These are phyloP conservation scores for Lichenostomus cassidix DNA, from an alignment of 2,113 vertebrate genomes.

Conservation along the genomic window DNA sequence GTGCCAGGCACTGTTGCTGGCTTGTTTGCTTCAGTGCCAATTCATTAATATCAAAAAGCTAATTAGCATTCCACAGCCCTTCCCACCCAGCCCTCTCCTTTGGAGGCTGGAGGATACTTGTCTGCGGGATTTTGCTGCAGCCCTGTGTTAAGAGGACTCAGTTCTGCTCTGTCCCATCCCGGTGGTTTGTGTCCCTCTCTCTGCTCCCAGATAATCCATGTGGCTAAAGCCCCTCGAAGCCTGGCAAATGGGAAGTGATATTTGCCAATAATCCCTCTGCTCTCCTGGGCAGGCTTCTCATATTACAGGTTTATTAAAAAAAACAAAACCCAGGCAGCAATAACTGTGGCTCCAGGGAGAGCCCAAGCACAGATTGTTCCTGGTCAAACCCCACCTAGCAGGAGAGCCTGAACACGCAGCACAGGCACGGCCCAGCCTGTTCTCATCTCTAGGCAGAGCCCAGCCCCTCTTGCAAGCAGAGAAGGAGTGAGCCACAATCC, in stretches of 20 bases:
- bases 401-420: background rate
- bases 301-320: constrained; percentile 67
- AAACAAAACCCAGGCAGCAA: constrained; percentile 21
- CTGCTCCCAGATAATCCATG: background rate
- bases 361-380: background rate
- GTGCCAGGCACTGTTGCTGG: background rate
- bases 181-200: background rate
- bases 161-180: background rate
- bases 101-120: background rate
- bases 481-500: background rate
- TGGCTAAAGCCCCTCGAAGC: constrained; percentile 43
- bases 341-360: background rate
- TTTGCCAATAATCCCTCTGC: constrained; percentile 59
- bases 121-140: background rate
- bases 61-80: constrained; percentile 56
- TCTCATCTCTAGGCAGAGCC: background rate
- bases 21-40: constrained; percentile 3
- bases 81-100: background rate
- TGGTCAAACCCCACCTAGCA: background rate
- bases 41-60: constrained; percentile 43
- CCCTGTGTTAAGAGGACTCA: background rate
- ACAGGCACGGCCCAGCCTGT: accelerated
- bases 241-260: constrained; percentile 37
- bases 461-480: background rate
- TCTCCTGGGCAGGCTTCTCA: constrained; percentile 48